Percentiles rank a stretch among this genome's conserved stretches.
Conservation (phyloP, 2,797 vertebrate species). For the Australoheros facetus region DNA sequence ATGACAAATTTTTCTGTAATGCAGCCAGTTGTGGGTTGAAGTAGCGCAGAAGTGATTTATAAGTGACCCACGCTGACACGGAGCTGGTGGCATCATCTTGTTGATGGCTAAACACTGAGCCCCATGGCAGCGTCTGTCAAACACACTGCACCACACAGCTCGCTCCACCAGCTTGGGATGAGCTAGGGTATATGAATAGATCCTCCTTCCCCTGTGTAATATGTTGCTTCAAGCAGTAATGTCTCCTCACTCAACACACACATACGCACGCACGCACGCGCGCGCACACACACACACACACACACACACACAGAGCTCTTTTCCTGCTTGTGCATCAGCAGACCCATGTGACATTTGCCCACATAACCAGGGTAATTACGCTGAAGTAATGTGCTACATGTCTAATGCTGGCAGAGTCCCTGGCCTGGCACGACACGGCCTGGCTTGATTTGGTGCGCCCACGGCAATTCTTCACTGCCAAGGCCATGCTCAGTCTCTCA, state of each 20-base stretch:
- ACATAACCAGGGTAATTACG: conserved; percentile 66
- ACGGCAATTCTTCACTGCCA: conserved; percentile 6
- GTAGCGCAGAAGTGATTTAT: conserved; percentile 7
- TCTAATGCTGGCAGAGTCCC: conserved; percentile 63
- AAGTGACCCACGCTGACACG: conserved; percentile 35
- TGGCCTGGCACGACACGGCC: conserved; percentile 37
- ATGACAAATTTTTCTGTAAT: background rate
- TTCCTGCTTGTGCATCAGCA: conserved; percentile 23
- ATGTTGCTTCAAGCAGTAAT: conserved; percentile 22
- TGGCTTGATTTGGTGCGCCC: conserved; percentile 40
- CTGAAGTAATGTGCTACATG: conserved; percentile 71
- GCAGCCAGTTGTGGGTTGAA: background rate
- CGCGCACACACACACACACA: conserved; percentile 1
- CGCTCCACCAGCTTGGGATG: conserved; percentile 3
- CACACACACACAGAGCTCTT: conserved; percentile 1
- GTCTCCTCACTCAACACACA: conserved; percentile 12
- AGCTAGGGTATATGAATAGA: conserved; percentile 32
- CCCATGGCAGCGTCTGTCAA: conserved; percentile 30
- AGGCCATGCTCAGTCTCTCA: conserved; percentile 8
- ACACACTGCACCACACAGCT: conserved; percentile 24
- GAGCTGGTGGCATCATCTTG: conserved; percentile 46
- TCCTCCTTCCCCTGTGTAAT: conserved; percentile 38
- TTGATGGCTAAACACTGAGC: conserved; percentile 49
- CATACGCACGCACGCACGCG: background rate
- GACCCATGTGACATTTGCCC: conserved; percentile 55